Evolutionary conservation across 92 coral and sea anemone genomes (phyloP).

Genomic region (Parazoanthus atlanticus): DNA sequence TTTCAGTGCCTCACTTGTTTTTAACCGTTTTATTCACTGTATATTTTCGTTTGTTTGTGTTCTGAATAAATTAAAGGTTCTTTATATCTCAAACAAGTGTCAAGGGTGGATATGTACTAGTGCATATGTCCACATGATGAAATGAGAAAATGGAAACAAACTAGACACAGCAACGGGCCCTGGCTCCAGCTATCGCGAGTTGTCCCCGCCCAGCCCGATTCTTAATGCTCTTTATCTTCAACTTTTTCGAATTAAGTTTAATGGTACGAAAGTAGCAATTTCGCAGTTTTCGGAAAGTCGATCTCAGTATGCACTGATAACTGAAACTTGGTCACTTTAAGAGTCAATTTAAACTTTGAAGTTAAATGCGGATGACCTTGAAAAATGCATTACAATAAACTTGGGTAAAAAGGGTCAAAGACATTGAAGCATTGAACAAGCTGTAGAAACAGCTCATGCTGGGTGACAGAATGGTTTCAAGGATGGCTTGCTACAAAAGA

Average conservation of each 20-base stretch:
- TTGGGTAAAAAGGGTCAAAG: conserved; percentile 5
- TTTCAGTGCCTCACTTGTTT: background rate
- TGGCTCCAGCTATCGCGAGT: background rate
- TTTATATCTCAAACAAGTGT: conserved; percentile 60
- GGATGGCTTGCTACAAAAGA: conserved; percentile 48
- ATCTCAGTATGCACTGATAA: background rate
- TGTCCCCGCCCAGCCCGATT: conserved; percentile 10
- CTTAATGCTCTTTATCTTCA: background rate
- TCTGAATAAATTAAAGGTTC: conserved; percentile 26
- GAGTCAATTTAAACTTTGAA: conserved; percentile 1
- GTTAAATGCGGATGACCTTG: background rate
- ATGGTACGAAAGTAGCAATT: background rate
- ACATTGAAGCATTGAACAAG: conserved; percentile 1
- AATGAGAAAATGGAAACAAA: background rate
- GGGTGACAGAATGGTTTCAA: conserved; percentile 32
- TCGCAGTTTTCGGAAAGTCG: background rate
- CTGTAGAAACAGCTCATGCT: background rate
- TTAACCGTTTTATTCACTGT: background rate
- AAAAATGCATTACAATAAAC: conserved; percentile 3
- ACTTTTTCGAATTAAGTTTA: background rate
- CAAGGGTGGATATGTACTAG: conserved; percentile 58
- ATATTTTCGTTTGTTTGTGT: conserved; percentile 25
- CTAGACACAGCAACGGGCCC: conserved; percentile 14
- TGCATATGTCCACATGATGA: conserved; percentile 26
- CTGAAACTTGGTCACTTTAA: conserved; percentile 3